Conservation (phyloP, 2,113 vertebrate genomes). For the Mormyrus iriodes region DNA sequence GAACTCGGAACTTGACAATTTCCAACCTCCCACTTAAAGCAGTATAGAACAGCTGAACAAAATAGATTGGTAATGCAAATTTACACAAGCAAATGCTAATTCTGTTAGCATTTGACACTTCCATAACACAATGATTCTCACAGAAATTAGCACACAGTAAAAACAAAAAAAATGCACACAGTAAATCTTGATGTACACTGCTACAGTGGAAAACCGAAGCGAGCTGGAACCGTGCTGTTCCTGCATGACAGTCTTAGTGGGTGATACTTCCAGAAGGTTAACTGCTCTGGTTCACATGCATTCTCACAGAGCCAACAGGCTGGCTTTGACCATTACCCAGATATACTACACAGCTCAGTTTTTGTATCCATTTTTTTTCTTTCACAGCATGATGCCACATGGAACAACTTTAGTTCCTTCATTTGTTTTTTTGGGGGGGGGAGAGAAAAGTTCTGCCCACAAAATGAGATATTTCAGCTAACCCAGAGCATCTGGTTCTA, state of each 20-base stretch:
- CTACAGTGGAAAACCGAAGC: not conserved
- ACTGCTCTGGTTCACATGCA: not conserved
- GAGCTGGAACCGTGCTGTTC: not conserved
- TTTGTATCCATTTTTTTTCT: not conserved
- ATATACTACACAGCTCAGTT: not conserved
- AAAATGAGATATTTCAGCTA: constrained; percentile 32
- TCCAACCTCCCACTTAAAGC: not conserved
- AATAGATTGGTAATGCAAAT: not conserved
- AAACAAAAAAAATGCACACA: not conserved
- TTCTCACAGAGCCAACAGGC: not conserved
- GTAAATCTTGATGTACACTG: not conserved
- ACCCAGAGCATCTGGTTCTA: constrained; percentile 31
- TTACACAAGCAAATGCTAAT: not conserved
- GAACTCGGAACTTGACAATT: no score
- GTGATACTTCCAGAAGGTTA: not conserved
- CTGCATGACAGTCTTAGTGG: not conserved
- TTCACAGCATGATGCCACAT: constrained; percentile 8
- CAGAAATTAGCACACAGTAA: not conserved
- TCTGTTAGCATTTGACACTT: not conserved
- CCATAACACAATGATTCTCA: not conserved
- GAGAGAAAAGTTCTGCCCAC: constrained; percentile 26
- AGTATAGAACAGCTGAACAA: not conserved
- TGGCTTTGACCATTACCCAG: not conserved
- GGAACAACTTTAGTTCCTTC: constrained; percentile 21
- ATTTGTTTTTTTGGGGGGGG: constrained; percentile 13